These are phyloP conservation scores for Drosophila formosana DNA, from an alignment of 2,888 invertebrate species.

Conservation along the genomic window DNA sequence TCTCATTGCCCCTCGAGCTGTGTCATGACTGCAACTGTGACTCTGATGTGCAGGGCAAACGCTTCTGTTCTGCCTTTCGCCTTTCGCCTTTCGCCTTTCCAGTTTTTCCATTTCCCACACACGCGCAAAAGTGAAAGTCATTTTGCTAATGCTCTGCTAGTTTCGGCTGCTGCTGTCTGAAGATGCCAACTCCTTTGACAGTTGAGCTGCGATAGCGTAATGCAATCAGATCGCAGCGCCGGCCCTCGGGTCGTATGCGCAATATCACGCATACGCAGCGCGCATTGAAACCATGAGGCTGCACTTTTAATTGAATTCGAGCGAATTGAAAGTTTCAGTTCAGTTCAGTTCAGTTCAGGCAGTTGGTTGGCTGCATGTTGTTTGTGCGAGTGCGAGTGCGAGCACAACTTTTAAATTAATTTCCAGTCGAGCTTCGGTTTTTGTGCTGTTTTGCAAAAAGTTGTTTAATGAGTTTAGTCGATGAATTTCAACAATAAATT, in stretches of 20 bases:
- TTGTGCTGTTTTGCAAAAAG: constrained; percentile 32
- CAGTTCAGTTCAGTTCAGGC: constrained; percentile 13
- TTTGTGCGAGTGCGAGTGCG: constrained; percentile 14
- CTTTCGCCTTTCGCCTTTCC: no score
- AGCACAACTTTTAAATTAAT: constrained; percentile 71
- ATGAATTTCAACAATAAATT: constrained; percentile 53
- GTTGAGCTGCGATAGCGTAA: constrained; percentile 24
- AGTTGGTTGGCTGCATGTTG: constrained; percentile 16
- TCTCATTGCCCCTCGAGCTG: constrained; percentile 46
- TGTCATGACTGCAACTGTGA: constrained; percentile 40
- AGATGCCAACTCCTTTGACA: constrained; percentile 49
- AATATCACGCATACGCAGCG: constrained; percentile 72
- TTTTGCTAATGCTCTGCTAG: constrained; percentile 53
- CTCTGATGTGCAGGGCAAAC: constrained; percentile 13
- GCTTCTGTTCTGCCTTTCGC: constrained; percentile 25
- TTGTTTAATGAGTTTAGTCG: constrained; percentile 65
- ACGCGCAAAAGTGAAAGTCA: constrained; percentile 66
- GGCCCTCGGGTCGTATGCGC: constrained; percentile 66
- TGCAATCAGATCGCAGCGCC: constrained; percentile 42
- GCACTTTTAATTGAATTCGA: constrained; percentile 74
- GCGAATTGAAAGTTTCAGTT: constrained; percentile 68
- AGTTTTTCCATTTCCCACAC: not conserved
- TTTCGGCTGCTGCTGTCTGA: constrained; percentile 41
- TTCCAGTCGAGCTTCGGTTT: constrained; percentile 59
- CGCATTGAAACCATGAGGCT: constrained; percentile 51